Percentiles rank a stretch among this genome's conserved stretches.
Conservation (phyloP, 2,113 vertebrate species). For the Nothobranchius kuhntae region DNA sequence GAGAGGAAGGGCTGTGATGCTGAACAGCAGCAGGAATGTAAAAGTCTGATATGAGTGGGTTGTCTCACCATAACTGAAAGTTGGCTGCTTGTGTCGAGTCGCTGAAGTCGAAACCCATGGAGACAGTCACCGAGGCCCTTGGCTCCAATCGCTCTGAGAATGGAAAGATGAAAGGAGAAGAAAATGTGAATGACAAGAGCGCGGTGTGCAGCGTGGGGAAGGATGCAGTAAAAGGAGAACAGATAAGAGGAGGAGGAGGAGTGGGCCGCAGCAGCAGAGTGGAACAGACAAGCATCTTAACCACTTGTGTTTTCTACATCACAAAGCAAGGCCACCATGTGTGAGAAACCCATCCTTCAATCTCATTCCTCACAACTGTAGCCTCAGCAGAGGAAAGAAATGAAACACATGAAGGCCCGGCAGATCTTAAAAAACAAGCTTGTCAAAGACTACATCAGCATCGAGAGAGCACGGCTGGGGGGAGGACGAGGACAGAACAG, state of each 20-base stretch:
- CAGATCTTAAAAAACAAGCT: conserved; percentile 59
- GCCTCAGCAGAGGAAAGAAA: conserved; percentile 11
- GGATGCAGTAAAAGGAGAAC: conserved; percentile 15
- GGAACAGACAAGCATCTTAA: conserved; percentile 71
- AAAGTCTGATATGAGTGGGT: conserved; percentile 27
- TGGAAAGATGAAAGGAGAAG: conserved; percentile 15
- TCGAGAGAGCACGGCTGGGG: conserved; percentile 30
- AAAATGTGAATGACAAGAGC: conserved; percentile 70
- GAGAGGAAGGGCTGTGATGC: conserved; percentile 31
- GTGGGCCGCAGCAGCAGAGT: conserved; percentile 50
- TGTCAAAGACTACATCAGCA: conserved; percentile 60
- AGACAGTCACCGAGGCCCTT: conserved; percentile 85
- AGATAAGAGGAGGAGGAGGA: not conserved
- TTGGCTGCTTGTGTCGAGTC: conserved; percentile 94
- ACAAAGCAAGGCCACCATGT: conserved; percentile 72
- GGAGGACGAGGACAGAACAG: conserved; percentile 19
- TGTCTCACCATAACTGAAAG: conserved; percentile 94
- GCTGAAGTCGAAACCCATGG: conserved; percentile 95
- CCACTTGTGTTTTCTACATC: conserved; percentile 74
- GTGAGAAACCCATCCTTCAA: conserved; percentile 77
- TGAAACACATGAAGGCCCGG: conserved; percentile 52
- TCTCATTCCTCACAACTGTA: conserved; percentile 48
- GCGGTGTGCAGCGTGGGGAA: conserved; percentile 40
- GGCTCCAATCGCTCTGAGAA: conserved; percentile 87
- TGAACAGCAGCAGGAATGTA: not conserved